Percentiles rank a stretch among this genome's conserved stretches.
These are phyloP conservation scores for Eueides isabella DNA, from an alignment of 1,140 invertebrate species.

Conservation along the genomic window DNA sequence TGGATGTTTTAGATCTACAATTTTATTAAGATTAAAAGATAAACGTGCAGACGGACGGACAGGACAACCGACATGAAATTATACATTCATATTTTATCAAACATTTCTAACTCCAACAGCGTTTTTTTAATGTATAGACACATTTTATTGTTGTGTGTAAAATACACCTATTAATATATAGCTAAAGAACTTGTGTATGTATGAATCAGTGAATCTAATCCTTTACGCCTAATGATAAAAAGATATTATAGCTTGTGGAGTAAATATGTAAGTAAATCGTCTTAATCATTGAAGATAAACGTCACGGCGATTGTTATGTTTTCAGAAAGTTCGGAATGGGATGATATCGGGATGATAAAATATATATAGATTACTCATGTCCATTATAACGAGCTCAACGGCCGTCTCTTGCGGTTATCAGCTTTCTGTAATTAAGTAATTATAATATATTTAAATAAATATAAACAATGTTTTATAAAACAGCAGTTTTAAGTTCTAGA, in stretches of 20 bases:
- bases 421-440: conserved; percentile 45
- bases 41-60: too few relatives aligned
- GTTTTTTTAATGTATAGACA: too few relatives aligned
- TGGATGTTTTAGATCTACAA: too few relatives aligned
- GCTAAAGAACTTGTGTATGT: background rate
- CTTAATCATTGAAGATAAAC: conserved; percentile 25
- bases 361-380: conserved; percentile 54
- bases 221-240: background rate
- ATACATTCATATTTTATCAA: too few relatives aligned
- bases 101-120: too few relatives aligned
- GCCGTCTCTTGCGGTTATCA: conserved; percentile 49
- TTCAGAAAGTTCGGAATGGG: conserved; percentile 44
- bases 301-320: conserved; percentile 24
- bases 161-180: too few relatives aligned
- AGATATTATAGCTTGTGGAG: background rate
- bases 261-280: conserved; percentile 18
- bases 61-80: too few relatives aligned
- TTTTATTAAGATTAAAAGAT: too few relatives aligned
- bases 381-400: conserved; percentile 49
- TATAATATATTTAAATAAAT: conserved; percentile 32
- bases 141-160: too few relatives aligned
- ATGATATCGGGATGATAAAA: conserved; percentile 42
- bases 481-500: conserved; percentile 56
- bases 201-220: background rate
- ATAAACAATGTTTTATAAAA: conserved; percentile 60